Percentiles rank a stretch among this genome's conserved stretches.
phyloP scores from a whole-genome alignment of 2,113 vertebrate species.

The Gasterosteus aculeatus region DNA sequence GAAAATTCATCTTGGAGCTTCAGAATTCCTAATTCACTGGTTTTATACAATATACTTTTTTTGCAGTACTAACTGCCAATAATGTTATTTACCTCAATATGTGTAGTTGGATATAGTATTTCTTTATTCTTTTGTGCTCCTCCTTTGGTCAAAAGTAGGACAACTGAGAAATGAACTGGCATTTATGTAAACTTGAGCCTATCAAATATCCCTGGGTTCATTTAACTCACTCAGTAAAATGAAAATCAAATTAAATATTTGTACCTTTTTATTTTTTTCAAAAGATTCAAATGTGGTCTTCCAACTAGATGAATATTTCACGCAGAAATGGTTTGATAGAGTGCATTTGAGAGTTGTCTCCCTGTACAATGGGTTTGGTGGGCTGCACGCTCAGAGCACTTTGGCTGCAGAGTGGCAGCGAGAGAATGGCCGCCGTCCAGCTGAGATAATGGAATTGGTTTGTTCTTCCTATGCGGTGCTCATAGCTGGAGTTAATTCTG shows the following conservation, averaged over 20 bases:
- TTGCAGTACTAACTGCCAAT: neutral
- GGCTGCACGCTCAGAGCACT: slow-evolving; percentile 73
- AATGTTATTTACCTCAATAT: slow-evolving; percentile 7
- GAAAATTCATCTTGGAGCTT: neutral
- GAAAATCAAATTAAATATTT: slow-evolving; percentile 67
- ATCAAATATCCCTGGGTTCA: slow-evolving; percentile 51
- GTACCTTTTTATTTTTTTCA: slow-evolving; percentile 54
- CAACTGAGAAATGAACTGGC: slow-evolving; percentile 20
- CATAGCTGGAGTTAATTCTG: slow-evolving; percentile 84
- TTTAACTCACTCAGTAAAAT: slow-evolving; percentile 45
- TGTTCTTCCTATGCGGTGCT: slow-evolving; percentile 81
- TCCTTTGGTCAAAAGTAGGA: slow-evolving; percentile 18
- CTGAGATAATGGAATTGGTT: slow-evolving; percentile 86
- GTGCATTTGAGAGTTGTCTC: slow-evolving; percentile 76
- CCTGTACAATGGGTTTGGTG: slow-evolving; percentile 63
- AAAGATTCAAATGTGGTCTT: slow-evolving; percentile 75
- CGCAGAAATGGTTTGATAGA: slow-evolving; percentile 73
- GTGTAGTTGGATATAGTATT: neutral
- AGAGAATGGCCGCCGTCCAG: slow-evolving; percentile 79
- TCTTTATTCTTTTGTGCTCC: slow-evolving; percentile 8
- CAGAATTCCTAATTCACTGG: neutral
- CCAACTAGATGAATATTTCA: slow-evolving; percentile 81
- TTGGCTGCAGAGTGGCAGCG: slow-evolving; percentile 67
- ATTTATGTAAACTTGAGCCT: slow-evolving; percentile 57
- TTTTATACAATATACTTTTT: neutral